phyloP scores from a whole-genome alignment of 1,140 invertebrate genomes.

The Bicyclus anynana region DNA sequence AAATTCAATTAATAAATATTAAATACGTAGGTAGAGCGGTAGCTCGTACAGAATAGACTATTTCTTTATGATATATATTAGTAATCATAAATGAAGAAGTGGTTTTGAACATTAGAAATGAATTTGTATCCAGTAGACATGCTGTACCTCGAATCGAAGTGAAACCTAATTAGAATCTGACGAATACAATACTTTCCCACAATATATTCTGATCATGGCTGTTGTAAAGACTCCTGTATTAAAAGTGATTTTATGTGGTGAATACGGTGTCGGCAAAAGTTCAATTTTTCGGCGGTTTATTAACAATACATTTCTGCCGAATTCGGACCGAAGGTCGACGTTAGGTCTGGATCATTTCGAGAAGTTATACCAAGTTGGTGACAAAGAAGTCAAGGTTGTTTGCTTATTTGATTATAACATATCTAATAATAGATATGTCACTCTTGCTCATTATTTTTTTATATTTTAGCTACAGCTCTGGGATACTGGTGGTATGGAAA shows the following conservation, averaged over 20 bases:
- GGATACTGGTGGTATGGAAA: conserved; percentile 96
- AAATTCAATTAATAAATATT: no score
- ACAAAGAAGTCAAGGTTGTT: conserved; percentile 87
- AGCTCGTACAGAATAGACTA: no score
- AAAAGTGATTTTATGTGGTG: conserved; percentile 96
- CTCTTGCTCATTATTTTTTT: conserved; percentile 8
- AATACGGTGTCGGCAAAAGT: conserved; percentile 97
- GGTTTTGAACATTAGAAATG: no score
- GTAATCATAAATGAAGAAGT: no score
- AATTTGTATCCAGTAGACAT: no score
- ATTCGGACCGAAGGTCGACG: conserved; percentile 90
- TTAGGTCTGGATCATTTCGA: conserved; percentile 94
- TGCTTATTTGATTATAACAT: conserved; percentile 27
- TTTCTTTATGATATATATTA: no score
- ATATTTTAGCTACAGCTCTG: conserved; percentile 89
- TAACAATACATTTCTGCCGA: conserved; percentile 90
- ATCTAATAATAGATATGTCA: background rate
- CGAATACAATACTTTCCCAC: background rate
- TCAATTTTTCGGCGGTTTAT: conserved; percentile 94
- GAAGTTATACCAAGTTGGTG: conserved; percentile 85
- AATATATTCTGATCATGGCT: conserved; percentile 79
- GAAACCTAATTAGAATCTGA: background rate
- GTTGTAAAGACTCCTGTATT: conserved; percentile 90
- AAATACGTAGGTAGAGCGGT: no score
- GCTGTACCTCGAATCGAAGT: no score